These are phyloP conservation scores for Notothenia rossii DNA, from an alignment of 2,113 vertebrate genomes.

Conservation along the genomic window DNA sequence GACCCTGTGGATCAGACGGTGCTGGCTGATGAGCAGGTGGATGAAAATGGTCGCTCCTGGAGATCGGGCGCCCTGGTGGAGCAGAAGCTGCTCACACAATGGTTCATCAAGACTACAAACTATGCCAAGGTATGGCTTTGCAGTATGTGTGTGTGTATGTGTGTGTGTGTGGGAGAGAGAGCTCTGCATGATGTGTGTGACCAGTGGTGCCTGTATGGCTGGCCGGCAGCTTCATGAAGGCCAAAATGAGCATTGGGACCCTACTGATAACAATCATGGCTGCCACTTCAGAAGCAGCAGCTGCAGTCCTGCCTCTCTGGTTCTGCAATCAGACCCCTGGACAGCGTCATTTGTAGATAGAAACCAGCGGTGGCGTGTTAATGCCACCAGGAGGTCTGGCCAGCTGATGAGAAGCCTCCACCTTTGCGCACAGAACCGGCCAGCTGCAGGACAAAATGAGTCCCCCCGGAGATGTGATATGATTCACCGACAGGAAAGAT, in stretches of 20 bases:
- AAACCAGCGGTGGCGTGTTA: slow-evolving; percentile 15
- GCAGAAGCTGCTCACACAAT: slow-evolving; percentile 94
- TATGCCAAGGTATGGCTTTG: slow-evolving; percentile 90
- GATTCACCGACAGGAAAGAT: slow-evolving; percentile 23
- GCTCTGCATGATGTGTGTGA: neutral
- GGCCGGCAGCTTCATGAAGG: slow-evolving; percentile 5
- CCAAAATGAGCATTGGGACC: slow-evolving; percentile 35
- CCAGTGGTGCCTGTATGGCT: slow-evolving; percentile 30
- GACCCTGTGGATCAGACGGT: slow-evolving; percentile 97
- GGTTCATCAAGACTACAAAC: slow-evolving; percentile 97
- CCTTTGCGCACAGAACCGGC: slow-evolving; percentile 15
- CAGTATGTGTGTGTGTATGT: neutral
- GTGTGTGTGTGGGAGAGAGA: neutral
- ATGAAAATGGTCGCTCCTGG: slow-evolving; percentile 93
- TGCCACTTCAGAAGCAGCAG: slow-evolving; percentile 56
- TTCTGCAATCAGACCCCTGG: slow-evolving; percentile 74
- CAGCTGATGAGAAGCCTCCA: slow-evolving; percentile 63
- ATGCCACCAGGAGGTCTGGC: slow-evolving; percentile 32
- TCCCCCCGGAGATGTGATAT: slow-evolving; percentile 6
- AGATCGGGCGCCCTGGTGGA: slow-evolving; percentile 96
- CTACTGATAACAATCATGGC: slow-evolving; percentile 65
- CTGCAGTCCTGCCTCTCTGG: slow-evolving; percentile 44
- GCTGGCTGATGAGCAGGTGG: slow-evolving; percentile 97
- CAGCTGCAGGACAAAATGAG: slow-evolving; percentile 30
- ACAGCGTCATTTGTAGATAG: slow-evolving; percentile 42